Evolutionary conservation across 2,797 vertebrate species (phyloP), one percentile per base, ranked within the genome.

Genomic region (Limnodromus scolopaceus): DNA sequence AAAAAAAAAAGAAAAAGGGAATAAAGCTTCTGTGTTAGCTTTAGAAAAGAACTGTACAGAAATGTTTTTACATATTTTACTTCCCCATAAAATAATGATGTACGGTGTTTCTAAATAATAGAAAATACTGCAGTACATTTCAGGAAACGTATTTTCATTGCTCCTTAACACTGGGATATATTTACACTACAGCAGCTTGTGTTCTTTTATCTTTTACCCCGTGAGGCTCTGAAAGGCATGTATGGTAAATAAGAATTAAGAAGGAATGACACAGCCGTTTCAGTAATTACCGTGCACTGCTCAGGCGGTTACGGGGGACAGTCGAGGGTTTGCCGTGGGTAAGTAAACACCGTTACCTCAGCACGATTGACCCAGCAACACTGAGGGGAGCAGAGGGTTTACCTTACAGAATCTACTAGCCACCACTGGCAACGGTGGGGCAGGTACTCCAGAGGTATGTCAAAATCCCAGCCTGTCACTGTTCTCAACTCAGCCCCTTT

Each of bases 31-130:
- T 17, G 15, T 64, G 69, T 84, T 87, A 72, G 49, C 57, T 91
- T 93, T 54, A 74, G 70, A 74, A 72, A 89, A 80, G 68, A 71
- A 75, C 46, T 27, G 45, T 32, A 39, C 15, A 74, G 65, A 95
- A 72, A 80, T 53, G 25, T 72, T 94, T 95, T 91, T 81, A 91
- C 45, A 49, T 93, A 60, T 91, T 91, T 90, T 69, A 68, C 53
- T 77, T 54, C 53, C 78, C 68, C 3, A 9, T 83, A 90, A 87
- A 92, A 91, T 93, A 95, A 91, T 38, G 65, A 95, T 63, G 76
- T 58, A 66, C 32, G 13, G 25, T 13, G 13, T 80, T 96, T 87
- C 80, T 90, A 94, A 94, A 96, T 78, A 96, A 94, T 41, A 91
- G 55, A 92, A 83, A 92, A 84, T 64, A 49, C 51, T 27, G 34